Evolutionary conservation across 2,888 invertebrate genomes (phyloP).

Genomic region (Drosophila yooni): DNA sequence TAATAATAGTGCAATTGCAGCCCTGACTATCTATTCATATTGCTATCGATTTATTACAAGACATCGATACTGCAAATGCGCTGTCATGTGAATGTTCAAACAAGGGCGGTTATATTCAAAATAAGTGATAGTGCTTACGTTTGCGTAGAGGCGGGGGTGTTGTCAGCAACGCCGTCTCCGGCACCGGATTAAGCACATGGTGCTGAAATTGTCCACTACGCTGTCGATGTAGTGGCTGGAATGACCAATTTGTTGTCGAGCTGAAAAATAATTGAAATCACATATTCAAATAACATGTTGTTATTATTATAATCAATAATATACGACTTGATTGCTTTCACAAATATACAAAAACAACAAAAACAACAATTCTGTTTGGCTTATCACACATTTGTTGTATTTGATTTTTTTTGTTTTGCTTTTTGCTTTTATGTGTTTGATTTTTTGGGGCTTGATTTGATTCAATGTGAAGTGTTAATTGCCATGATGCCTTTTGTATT

Average conservation of each 20-base stretch:
- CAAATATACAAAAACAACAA: constrained; percentile 5
- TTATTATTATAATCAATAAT: constrained; percentile 51
- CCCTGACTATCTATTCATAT: constrained; percentile 23
- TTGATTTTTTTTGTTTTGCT: not conserved
- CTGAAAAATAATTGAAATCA: constrained; percentile 51
- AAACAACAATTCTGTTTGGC: constrained; percentile 26
- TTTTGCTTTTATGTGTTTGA: constrained; percentile 48
- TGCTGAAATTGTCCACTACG: constrained; percentile 66
- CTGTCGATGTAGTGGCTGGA: constrained; percentile 73
- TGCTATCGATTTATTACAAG: constrained; percentile 35
- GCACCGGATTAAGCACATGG: constrained; percentile 70
- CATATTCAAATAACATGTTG: constrained; percentile 37
- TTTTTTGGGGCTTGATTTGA: constrained; percentile 66
- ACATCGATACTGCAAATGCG: constrained; percentile 5
- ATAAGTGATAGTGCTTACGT: constrained; percentile 56
- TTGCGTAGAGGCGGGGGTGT: constrained; percentile 67
- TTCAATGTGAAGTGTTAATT: constrained; percentile 72
- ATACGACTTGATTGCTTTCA: constrained; percentile 35
- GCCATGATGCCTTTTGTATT: constrained; percentile 54
- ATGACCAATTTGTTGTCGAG: constrained; percentile 79
- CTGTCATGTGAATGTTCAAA: constrained; percentile 26
- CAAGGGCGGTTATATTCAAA: constrained; percentile 25
- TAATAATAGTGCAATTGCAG: constrained; percentile 8
- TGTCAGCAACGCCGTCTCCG: constrained; percentile 66
- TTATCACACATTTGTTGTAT: constrained; percentile 50